phyloP scores from a whole-genome alignment of 2,888 invertebrate genomes.

The Phengaris arion region DNA sequence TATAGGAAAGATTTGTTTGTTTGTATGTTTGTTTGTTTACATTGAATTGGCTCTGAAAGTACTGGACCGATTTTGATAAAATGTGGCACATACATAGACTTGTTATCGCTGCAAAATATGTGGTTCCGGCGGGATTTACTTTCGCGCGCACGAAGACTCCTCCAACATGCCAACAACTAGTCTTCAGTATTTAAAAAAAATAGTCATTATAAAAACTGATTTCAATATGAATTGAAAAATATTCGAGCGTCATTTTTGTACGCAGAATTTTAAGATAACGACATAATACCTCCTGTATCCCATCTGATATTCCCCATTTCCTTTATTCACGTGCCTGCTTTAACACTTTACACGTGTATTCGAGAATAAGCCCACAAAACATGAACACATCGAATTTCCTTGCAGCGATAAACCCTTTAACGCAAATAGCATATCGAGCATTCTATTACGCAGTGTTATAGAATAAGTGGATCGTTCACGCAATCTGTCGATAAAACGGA shows the following conservation, averaged over 20 bases:
- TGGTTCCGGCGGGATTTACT: too few relatives aligned
- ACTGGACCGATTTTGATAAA: too few relatives aligned
- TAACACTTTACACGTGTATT: background rate
- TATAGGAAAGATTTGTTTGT: too few relatives aligned
- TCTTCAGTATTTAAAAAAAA: background rate
- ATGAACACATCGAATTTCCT: constrained; percentile 58
- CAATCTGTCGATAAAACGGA: constrained; percentile 40
- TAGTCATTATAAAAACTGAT: background rate
- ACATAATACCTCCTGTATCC: constrained; percentile 23
- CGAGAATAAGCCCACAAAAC: constrained; percentile 46
- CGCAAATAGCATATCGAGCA: constrained; percentile 64
- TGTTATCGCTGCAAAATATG: too few relatives aligned
- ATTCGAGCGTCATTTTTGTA: background rate
- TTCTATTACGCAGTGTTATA: constrained; percentile 51
- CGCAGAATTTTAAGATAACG: constrained; percentile 1
- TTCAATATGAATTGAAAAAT: background rate
- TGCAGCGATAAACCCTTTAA: constrained; percentile 69
- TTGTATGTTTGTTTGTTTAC: too few relatives aligned
- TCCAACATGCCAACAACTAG: too few relatives aligned
- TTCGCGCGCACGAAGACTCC: too few relatives aligned
- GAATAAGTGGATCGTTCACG: constrained; percentile 44
- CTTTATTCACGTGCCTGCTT: background rate
- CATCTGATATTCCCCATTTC: constrained; percentile 20
- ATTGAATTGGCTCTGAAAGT: too few relatives aligned
- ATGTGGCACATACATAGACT: too few relatives aligned